Evolutionary conservation across 2,797 vertebrate genomes (phyloP).

Genomic region (Argyrosomus regius): DNA sequence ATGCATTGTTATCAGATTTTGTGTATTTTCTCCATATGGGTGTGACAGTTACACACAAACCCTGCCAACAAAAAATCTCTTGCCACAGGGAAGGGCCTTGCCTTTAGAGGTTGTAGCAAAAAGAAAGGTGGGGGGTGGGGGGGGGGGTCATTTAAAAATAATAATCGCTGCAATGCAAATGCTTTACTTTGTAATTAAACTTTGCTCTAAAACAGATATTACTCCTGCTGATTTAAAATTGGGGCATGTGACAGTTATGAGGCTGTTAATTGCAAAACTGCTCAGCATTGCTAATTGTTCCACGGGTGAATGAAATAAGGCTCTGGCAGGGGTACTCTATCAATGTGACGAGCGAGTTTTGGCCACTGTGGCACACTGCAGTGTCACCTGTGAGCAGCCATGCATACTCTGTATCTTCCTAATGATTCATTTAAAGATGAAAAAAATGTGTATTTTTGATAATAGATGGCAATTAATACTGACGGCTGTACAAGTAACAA

Average conservation of each 20-base stretch:
- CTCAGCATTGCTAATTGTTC: conserved; percentile 88
- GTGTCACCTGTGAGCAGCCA: conserved; percentile 74
- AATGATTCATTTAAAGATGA: conserved; percentile 39
- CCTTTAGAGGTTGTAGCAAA: conserved; percentile 45
- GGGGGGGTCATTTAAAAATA: conserved; percentile 83
- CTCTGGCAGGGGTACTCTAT: conserved; percentile 81
- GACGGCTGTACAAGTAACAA: background rate
- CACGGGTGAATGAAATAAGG: conserved; percentile 81
- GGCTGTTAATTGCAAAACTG: conserved; percentile 87
- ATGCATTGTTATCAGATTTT: conserved; percentile 59
- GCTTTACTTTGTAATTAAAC: conserved; percentile 86
- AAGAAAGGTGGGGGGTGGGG: conserved; percentile 56
- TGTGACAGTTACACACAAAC: conserved; percentile 50
- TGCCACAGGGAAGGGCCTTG: conserved; percentile 25
- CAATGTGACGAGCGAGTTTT: conserved; percentile 72
- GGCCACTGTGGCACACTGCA: conserved; percentile 50
- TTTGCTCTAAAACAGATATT: conserved; percentile 87
- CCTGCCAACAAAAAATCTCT: conserved; percentile 41
- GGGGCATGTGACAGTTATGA: conserved; percentile 87
- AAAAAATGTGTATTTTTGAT: conserved; percentile 1
- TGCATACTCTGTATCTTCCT: conserved; percentile 29
- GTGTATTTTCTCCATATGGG: conserved; percentile 55
- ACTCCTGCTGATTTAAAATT: conserved; percentile 86
- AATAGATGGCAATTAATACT: conserved; percentile 20
- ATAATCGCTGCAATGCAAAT: conserved; percentile 83